Evolutionary conservation across 2,888 invertebrate genomes (phyloP).

Genomic region (Zhuqinia jingwanae): DNA sequence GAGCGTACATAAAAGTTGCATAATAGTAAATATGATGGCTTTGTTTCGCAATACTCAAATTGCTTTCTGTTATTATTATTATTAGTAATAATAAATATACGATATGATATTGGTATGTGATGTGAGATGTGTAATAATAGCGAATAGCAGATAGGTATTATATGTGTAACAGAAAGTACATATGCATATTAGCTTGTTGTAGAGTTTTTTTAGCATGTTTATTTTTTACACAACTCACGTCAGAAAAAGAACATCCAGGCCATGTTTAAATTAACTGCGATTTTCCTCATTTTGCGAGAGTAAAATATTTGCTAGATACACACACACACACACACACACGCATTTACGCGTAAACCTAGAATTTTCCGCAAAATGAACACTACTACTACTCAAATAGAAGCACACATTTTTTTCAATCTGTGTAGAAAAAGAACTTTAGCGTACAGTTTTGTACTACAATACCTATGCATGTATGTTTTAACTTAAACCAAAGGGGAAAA

Average conservation of each 20-base stretch:
- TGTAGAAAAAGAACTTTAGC: too few species aligned
- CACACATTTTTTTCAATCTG: too few species aligned
- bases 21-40: not conserved
- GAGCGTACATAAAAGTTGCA: not conserved
- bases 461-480: too few species aligned
- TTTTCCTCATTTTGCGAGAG: constrained; percentile 4
- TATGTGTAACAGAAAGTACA: too few species aligned
- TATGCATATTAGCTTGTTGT: not conserved
- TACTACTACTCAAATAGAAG: too few species aligned
- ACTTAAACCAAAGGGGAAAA: too few species aligned
- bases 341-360: not conserved
- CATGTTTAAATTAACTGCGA: not conserved
- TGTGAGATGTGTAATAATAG: too few species aligned
- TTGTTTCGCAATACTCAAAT: constrained; percentile 11
- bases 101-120: not conserved
- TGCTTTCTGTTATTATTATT: not conserved
- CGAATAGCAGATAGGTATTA: too few species aligned
- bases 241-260: not conserved
- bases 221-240: not conserved
- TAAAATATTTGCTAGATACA: not conserved
- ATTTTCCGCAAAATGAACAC: too few species aligned
- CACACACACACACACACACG: too few species aligned
- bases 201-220: not conserved
- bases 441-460: too few species aligned
- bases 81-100: too few species aligned